phyloP scores from a whole-genome alignment of 2,113 vertebrate genomes.

The Marmota monax region DNA sequence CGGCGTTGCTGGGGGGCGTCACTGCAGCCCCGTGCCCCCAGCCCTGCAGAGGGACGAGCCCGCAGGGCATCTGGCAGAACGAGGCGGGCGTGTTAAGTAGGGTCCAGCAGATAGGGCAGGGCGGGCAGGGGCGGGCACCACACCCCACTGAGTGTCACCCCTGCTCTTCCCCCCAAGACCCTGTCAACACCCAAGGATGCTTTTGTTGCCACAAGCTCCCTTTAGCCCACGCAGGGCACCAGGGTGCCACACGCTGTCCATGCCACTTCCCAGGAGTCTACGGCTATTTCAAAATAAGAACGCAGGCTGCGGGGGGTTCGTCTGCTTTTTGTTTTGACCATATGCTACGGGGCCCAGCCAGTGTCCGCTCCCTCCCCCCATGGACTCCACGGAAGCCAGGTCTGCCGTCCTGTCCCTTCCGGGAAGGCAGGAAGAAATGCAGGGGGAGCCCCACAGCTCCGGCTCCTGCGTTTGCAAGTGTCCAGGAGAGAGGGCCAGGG shows the following conservation, averaged over 20 bases:
- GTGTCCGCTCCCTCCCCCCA: not conserved
- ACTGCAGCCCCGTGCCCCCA: too few species aligned
- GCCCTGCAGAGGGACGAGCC: too few species aligned
- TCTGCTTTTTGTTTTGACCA: not conserved
- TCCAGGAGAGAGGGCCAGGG: not conserved
- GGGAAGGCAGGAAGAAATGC: not conserved
- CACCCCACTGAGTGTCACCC: not conserved
- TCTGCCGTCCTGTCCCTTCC: too few species aligned
- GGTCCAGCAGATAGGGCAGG: too few species aligned
- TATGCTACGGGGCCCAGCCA: not conserved
- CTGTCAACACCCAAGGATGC: not conserved
- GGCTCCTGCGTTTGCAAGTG: not conserved
- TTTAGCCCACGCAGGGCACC: not conserved
- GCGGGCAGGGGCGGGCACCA: not conserved
- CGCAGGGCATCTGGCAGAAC: too few species aligned
- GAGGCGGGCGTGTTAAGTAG: accelerated
- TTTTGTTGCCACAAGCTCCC: accelerated
- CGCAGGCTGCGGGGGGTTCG: too few species aligned
- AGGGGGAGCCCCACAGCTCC: not conserved
- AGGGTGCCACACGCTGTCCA: not conserved
- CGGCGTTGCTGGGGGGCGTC: too few species aligned
- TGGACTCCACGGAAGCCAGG: accelerated
- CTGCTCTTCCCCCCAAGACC: not conserved
- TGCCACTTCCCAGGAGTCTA: not conserved
- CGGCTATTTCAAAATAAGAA: not conserved